These are phyloP conservation scores for Apamea monoglypha DNA, from an alignment of 2,888 invertebrate genomes.

Conservation along the genomic window DNA sequence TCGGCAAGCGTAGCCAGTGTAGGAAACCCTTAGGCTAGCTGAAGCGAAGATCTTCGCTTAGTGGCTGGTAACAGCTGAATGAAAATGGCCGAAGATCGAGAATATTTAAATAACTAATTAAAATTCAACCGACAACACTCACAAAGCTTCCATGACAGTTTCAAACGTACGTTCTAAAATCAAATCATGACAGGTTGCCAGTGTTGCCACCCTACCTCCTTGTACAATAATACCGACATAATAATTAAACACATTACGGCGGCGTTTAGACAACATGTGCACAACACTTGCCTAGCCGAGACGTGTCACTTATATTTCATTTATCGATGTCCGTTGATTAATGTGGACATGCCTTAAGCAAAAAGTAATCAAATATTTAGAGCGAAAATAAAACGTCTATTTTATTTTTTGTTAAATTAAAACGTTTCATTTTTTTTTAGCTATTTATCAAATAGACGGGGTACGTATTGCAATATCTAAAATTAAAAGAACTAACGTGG, in stretches of 20 bases:
- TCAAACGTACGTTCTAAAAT: slow-evolving; percentile 29
- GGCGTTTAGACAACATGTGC: slow-evolving; percentile 69
- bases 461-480: too few relatives aligned
- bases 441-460: too few relatives aligned
- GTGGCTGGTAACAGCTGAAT: background rate
- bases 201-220: slow-evolving; percentile 22
- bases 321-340: slow-evolving; percentile 63
- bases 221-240: slow-evolving; percentile 39
- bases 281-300: slow-evolving; percentile 71
- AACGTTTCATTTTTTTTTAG: background rate
- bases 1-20: background rate
- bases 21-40: background rate
- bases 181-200: slow-evolving; percentile 46
- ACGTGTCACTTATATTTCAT: slow-evolving; percentile 72
- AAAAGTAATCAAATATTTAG: background rate
- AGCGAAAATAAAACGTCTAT: background rate
- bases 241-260: slow-evolving; percentile 66
- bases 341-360: slow-evolving; percentile 31
- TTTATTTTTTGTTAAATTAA: background rate
- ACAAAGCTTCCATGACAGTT: background rate
- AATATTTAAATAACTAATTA: background rate
- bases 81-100: background rate
- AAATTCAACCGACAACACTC: background rate
- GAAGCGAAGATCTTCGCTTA: background rate
- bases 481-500: too few relatives aligned